phyloP scores from a whole-genome alignment of 2,888 invertebrate genomes.

The Eupithecia inturbata region DNA sequence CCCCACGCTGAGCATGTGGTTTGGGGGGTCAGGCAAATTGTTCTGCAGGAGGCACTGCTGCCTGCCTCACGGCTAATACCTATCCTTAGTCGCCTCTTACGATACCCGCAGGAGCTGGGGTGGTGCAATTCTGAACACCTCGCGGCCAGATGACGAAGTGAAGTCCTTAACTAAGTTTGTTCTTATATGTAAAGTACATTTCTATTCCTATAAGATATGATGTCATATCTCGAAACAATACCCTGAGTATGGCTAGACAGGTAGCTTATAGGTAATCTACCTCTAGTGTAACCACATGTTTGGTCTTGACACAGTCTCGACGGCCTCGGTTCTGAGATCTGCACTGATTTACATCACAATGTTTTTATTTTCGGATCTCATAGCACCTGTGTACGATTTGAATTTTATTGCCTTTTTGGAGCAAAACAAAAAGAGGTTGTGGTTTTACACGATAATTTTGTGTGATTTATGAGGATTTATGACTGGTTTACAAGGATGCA shows the following conservation, averaged over 20 bases:
- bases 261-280: conserved; percentile 25
- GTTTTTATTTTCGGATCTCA: conserved; percentile 42
- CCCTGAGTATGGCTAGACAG: not conserved
- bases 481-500: conserved; percentile 30
- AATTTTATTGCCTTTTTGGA: conserved; percentile 38
- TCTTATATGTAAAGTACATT: not conserved
- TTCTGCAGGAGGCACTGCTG: not conserved
- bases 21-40: too few species aligned
- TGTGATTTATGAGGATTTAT: conserved; percentile 35
- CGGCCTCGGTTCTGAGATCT: conserved; percentile 53
- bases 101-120: not conserved
- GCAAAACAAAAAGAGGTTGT: conserved; percentile 26
- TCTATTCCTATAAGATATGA: conserved; percentile 7
- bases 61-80: not conserved
- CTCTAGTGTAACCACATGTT: conserved; percentile 35
- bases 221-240: conserved; percentile 27
- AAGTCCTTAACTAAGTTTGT: not conserved
- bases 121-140: not conserved
- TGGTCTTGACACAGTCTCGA: conserved; percentile 56
- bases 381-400: conserved; percentile 43
- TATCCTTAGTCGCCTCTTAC: not conserved
- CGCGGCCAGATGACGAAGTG: not conserved
- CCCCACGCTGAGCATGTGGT: not conserved
- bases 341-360: conserved; percentile 56
- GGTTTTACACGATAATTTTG: conserved; percentile 31